Base-by-base conservation (phyloP, 2,888 invertebrate species). In the Mesopsocus fuscifrons region DNA sequence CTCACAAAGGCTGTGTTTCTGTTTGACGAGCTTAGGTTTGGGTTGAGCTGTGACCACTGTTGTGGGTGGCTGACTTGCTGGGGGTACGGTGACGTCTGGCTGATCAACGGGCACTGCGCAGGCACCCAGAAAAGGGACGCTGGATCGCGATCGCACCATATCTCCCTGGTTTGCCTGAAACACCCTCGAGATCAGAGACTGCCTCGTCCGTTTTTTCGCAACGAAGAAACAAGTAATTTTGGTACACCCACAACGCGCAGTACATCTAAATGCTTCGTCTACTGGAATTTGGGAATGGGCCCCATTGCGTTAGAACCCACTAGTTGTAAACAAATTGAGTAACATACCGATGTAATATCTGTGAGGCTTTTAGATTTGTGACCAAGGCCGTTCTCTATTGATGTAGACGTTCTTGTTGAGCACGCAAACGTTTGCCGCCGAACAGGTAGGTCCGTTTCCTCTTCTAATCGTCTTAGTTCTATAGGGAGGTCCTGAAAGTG, bases 301-400 rank as follows among this genome's bases (percentile, higher is more conserved):
- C n/a, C n/a, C n/a, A n/a, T n/a, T n/a, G n/a, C n/a, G n/a, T n/a
- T n/a, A n/a, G n/a, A n/a, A n/a, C n/a, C n/a, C n/a, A n/a, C n/a
- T n/a, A n/a, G n/a, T n/a, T n/a, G n/a, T n/a, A n/a, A n/a, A n/a
- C n/a, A n/a, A n/a, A n/a, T n/a, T n/a, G n/a, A n/a, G n/a, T 9
- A 34, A 17, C 13, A 18, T 38, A 38, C 69, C 49, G 80, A 80
- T 42, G 81, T 69, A 46, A 87, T 83, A 56, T 85, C 84, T 44
- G 81, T 81, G 51, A 88, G 67, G 57, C 85, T 85, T 56, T 81
- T 74, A 3, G 85, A 87, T 57, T 87, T 87, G 41, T 81, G 66
- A 40, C 75, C 72, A 26, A 69, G 43, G 15, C 50, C 45, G 13
- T 21, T 21, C 3, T 42, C 42, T n/a, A 33, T 8, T 3, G 18